Evolutionary conservation across 2,797 vertebrate species (phyloP), one percentile per base, ranked within the genome.

Genomic region (Pithecia hirsuta): DNA sequence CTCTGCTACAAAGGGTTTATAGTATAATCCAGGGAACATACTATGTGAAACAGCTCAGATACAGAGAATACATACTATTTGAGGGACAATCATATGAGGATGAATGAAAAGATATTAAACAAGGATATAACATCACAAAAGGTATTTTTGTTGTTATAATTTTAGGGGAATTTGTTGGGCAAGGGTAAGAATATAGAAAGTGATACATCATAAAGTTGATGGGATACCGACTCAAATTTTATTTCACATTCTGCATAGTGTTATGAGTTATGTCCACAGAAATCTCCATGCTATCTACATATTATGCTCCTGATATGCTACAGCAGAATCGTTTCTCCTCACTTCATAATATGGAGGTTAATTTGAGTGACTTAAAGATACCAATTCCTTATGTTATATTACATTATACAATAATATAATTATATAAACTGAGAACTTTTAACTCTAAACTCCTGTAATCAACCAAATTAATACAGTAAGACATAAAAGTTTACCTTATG

Each of bases 1-100:
- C 91, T 72, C 95, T 96, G 91, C 95, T 93, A 96, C 97, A 96
- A 97, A 97, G 95, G 93, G 93, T 98, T 98, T 97, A 98, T 97
- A 92, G 97, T 74, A 96, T 91, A 97, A 98, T 97, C 91, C 95
- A 97, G 96, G 76, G 75, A 93, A 67, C 76, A 94, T n/a, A 97
- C 91, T 26, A 1, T 80, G 50, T 91, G 97, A 95, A 98, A 95
- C 36, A 89, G 91, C 88, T 96, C 93, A 96, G 82, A 93, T 87
- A 91, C 46, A 96, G 46, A 96, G 55, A 95, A 97, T 46, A 70
- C 39, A 13, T 89, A 92, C 95, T 93, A 95, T 91, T 50, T 96
- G 72, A 41, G 82, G 64, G 61, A 84, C 86, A 89, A 95, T 48
- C 15, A 5, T 48, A 92, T 39, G 41, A 97, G 24, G 90, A 89